Percentiles rank a stretch among this genome's conserved stretches.
Evolutionary conservation across 2,888 invertebrate genomes (phyloP).

Genomic region (Dione vanillae): DNA sequence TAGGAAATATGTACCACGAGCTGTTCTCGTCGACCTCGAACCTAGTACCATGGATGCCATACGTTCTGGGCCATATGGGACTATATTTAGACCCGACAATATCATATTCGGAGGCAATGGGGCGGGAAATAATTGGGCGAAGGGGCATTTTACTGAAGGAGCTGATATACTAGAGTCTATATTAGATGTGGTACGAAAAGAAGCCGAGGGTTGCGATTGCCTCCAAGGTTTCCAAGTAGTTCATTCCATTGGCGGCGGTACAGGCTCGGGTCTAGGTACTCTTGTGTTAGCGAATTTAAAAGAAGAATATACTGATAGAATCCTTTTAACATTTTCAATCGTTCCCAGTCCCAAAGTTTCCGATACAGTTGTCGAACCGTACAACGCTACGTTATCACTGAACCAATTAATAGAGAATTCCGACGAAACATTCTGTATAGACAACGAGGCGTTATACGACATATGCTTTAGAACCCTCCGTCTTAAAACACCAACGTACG

Average conservation of each 20-base stretch:
- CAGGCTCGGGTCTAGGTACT: slow-evolving; percentile 89
- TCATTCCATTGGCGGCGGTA: slow-evolving; percentile 89
- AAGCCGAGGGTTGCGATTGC: slow-evolving; percentile 88
- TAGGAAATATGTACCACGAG: slow-evolving; percentile 69
- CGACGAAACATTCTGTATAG: slow-evolving; percentile 87
- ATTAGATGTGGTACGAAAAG: slow-evolving; percentile 82
- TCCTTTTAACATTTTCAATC: slow-evolving; percentile 87
- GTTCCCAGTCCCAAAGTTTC: slow-evolving; percentile 90
- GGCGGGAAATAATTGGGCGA: slow-evolving; percentile 85
- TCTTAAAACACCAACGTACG: slow-evolving; percentile 89
- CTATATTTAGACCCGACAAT: slow-evolving; percentile 88
- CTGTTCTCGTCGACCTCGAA: slow-evolving; percentile 70
- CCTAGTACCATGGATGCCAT: slow-evolving; percentile 85
- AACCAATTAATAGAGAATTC: slow-evolving; percentile 89
- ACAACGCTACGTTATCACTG: slow-evolving; percentile 87
- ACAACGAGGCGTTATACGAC: slow-evolving; percentile 90
- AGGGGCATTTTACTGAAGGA: slow-evolving; percentile 88
- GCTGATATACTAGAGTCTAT: slow-evolving; percentile 85
- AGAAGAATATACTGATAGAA: slow-evolving; percentile 89
- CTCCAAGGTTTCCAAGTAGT: slow-evolving; percentile 86
- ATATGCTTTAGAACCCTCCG: slow-evolving; percentile 90
- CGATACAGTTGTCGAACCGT: slow-evolving; percentile 87
- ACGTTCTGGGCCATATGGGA: slow-evolving; percentile 86
- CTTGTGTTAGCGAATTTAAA: slow-evolving; percentile 86
- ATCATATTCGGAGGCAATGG: slow-evolving; percentile 85